phyloP scores from a whole-genome alignment of 37 sponge, comb jelly and placozoan genomes.

The Beroe forskalii region DNA sequence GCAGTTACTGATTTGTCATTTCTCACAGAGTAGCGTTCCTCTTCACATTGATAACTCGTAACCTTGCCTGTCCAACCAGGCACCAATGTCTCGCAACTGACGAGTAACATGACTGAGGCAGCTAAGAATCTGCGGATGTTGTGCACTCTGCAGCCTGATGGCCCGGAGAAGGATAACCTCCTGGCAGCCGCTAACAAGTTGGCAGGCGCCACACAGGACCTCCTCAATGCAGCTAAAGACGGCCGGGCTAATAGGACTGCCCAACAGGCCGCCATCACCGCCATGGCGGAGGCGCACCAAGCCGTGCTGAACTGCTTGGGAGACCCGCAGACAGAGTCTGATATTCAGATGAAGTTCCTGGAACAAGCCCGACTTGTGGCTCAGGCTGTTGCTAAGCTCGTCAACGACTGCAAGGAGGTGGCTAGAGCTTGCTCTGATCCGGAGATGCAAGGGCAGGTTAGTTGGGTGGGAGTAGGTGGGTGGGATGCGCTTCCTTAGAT shows the following conservation, averaged over 20 bases:
- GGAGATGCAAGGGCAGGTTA: slow-evolving; percentile 59
- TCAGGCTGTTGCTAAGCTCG: slow-evolving; percentile 55
- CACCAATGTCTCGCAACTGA: slow-evolving; percentile 41
- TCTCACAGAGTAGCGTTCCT: too few species aligned
- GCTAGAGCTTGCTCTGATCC: slow-evolving; percentile 57
- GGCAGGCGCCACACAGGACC: slow-evolving; percentile 87
- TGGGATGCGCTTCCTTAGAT: too few species aligned
- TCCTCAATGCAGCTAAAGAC: slow-evolving; percentile 80
- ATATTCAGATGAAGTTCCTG: slow-evolving; percentile 65
- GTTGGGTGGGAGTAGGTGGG: too few species aligned
- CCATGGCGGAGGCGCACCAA: slow-evolving; percentile 53
- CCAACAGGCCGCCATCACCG: slow-evolving; percentile 50
- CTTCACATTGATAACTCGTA: too few species aligned
- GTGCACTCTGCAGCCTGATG: slow-evolving; percentile 74
- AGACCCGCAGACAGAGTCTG: slow-evolving; percentile 34
- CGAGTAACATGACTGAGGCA: slow-evolving; percentile 90
- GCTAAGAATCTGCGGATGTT: slow-evolving; percentile 86
- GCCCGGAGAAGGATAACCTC: slow-evolving; percentile 77
- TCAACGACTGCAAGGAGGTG: slow-evolving; percentile 62
- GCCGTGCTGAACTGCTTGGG: slow-evolving; percentile 48
- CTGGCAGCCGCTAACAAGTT: slow-evolving; percentile 86
- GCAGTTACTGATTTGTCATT: too few species aligned
- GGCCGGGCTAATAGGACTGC: slow-evolving; percentile 51
- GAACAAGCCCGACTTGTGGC: slow-evolving; percentile 50
- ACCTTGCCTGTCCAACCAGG: too few species aligned